These are phyloP conservation scores for Drosophila tanythrix DNA, from an alignment of 2,888 invertebrate genomes.

Conservation along the genomic window DNA sequence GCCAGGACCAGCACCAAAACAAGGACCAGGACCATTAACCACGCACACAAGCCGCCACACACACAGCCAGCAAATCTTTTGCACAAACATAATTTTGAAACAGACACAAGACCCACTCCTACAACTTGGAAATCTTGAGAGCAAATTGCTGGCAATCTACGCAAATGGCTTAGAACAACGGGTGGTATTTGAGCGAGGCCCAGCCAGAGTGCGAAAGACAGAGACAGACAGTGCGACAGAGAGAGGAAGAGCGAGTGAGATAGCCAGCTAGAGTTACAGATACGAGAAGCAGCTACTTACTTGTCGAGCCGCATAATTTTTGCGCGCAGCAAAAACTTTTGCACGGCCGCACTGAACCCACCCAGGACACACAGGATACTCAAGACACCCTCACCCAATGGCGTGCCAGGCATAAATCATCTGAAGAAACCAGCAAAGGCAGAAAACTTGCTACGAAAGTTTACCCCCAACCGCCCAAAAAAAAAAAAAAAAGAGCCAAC, in stretches of 20 bases:
- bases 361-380: slow-evolving; percentile 41
- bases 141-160: slow-evolving; percentile 84
- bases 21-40: slow-evolving; percentile 38
- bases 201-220: neutral
- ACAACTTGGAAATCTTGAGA: slow-evolving; percentile 76
- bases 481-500: slow-evolving; percentile 37
- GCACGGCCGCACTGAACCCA: slow-evolving; percentile 45
- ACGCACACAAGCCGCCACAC: slow-evolving; percentile 20
- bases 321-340: slow-evolving; percentile 72
- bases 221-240: slow-evolving; percentile 7
- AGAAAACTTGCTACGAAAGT: slow-evolving; percentile 71
- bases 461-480: slow-evolving; percentile 26
- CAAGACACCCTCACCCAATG: slow-evolving; percentile 69
- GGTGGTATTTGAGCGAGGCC: slow-evolving; percentile 72
- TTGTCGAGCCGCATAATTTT: slow-evolving; percentile 59
- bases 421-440: slow-evolving; percentile 59
- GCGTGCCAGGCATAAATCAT: slow-evolving; percentile 75
- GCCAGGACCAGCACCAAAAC: slow-evolving; percentile 5
- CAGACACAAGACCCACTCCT: slow-evolving; percentile 62
- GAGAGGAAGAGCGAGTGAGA: slow-evolving; percentile 2
- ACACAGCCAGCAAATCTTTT: slow-evolving; percentile 67
- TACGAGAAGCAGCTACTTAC: slow-evolving; percentile 52
- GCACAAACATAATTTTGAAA: slow-evolving; percentile 79
- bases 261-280: slow-evolving; percentile 19
- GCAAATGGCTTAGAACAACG: slow-evolving; percentile 82